These are phyloP conservation scores for Standfussiana lucernea DNA, from an alignment of 2,888 invertebrate genomes.

Conservation along the genomic window DNA sequence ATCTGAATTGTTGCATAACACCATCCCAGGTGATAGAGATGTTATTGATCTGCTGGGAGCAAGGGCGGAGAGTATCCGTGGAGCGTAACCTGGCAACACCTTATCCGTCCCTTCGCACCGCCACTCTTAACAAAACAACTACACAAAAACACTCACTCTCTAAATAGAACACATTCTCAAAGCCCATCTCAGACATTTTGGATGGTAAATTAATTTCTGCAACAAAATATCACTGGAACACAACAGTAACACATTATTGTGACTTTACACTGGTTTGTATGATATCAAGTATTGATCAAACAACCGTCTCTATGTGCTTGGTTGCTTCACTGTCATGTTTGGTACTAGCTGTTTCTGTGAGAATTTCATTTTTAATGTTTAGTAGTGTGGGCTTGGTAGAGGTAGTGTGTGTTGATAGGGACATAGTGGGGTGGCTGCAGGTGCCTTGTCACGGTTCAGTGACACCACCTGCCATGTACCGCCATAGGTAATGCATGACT, in stretches of 20 bases:
- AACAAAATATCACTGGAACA: slow-evolving; percentile 70
- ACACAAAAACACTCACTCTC: slow-evolving; percentile 88
- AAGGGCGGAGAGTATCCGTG: slow-evolving; percentile 80
- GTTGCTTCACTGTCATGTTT: slow-evolving; percentile 63
- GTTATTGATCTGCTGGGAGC: slow-evolving; percentile 87
- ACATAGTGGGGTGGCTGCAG: slow-evolving; percentile 83
- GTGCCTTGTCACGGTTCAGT: slow-evolving; percentile 83
- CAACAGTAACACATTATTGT: slow-evolving; percentile 82
- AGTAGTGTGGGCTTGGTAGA: slow-evolving; percentile 69
- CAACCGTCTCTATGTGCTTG: slow-evolving; percentile 83
- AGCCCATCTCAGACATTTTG: slow-evolving; percentile 89
- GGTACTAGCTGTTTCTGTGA: slow-evolving; percentile 66
- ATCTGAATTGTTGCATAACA: slow-evolving; percentile 85
- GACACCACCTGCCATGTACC: slow-evolving; percentile 85
- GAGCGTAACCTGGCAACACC: slow-evolving; percentile 89
- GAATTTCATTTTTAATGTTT: slow-evolving; percentile 72
- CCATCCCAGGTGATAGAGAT: slow-evolving; percentile 85
- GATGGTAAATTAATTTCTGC: slow-evolving; percentile 67
- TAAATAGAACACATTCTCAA: slow-evolving; percentile 89
- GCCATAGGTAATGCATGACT: slow-evolving; percentile 79
- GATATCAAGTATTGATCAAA: slow-evolving; percentile 87
- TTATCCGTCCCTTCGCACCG: slow-evolving; percentile 82
- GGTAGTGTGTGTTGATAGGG: slow-evolving; percentile 76
- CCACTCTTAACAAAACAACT: slow-evolving; percentile 76
- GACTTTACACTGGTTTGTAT: slow-evolving; percentile 76